A percentile compares a stretch with the other conserved stretches of the same genome.
Evolutionary conservation across 1,140 invertebrate genomes (phyloP).

Genomic region (Aradophagus sp.): DNA sequence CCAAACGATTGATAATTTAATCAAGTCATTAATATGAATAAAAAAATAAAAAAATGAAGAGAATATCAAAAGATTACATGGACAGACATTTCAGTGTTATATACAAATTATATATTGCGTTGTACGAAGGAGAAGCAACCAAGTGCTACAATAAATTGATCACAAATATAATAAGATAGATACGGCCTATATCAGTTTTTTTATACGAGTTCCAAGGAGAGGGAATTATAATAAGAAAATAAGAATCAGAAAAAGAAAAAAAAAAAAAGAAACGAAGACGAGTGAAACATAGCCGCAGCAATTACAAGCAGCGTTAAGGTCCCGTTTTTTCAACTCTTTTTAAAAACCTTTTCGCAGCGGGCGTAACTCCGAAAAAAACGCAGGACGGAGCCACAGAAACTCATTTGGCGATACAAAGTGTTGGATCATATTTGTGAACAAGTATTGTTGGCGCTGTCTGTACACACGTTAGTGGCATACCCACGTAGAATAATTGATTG

Average conservation of each 20-base stretch:
- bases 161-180: conserved; percentile 49
- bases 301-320: no score
- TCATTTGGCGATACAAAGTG: conserved; percentile 13
- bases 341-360: conserved; percentile 7
- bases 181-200: conserved; percentile 41
- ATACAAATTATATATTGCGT: conserved; percentile 53
- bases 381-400: conserved; percentile 3
- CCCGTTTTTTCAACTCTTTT: conserved; percentile 17
- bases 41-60: conserved; percentile 9
- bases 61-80: conserved; percentile 8
- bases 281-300: no score
- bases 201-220: conserved; percentile 12
- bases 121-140: conserved; percentile 26
- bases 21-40: no score
- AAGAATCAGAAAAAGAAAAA: conserved; percentile 1
- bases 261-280: not conserved
- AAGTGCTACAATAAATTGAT: conserved; percentile 46
- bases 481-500: conserved; percentile 53
- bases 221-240: not conserved
- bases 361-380: not conserved
- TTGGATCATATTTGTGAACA: conserved; percentile 42
- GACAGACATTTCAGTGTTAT: conserved; percentile 42
- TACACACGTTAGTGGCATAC: conserved; percentile 42
- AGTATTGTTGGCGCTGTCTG: conserved; percentile 38
- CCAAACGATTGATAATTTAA: no score